Percentiles rank a stretch among this genome's conserved stretches.
Conservation (phyloP, 2,888 invertebrate species). For the Noctua fimbriata region DNA sequence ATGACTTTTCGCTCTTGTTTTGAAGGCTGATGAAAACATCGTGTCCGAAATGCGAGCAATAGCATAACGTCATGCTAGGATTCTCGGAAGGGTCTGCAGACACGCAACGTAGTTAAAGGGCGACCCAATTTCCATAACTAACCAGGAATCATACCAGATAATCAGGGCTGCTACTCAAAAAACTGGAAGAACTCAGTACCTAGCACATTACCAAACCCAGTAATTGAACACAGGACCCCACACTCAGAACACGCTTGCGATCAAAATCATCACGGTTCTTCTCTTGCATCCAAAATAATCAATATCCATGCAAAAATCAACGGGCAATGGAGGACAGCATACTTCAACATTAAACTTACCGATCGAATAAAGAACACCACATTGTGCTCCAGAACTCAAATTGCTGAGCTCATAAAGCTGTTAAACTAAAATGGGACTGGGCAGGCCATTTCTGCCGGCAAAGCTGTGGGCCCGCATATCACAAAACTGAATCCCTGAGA, state of each 20-base stretch:
- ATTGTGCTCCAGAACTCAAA: too few relatives aligned
- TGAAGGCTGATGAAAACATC: background rate
- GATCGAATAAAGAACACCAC: too few relatives aligned
- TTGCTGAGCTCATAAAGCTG: too few relatives aligned
- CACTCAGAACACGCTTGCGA: background rate
- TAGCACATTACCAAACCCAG: background rate
- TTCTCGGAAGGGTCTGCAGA: background rate
- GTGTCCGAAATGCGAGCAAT: background rate
- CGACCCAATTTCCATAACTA: background rate
- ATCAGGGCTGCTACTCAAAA: background rate
- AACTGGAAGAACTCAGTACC: background rate
- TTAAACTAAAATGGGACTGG: too few relatives aligned
- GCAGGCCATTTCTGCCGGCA: too few relatives aligned
- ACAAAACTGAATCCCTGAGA: too few relatives aligned
- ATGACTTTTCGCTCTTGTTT: background rate
- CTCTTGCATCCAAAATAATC: background rate
- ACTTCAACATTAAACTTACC: too few relatives aligned
- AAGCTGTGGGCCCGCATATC: too few relatives aligned
- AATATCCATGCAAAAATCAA: background rate
- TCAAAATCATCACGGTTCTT: background rate
- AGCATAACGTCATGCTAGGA: background rate
- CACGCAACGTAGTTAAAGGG: background rate
- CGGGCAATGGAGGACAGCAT: too few relatives aligned
- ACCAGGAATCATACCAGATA: background rate
- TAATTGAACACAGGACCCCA: background rate